Percentiles rank a stretch among this genome's conserved stretches.
Evolutionary conservation across 2,113 vertebrate genomes (phyloP).

Genomic region (Istiophorus platypterus): DNA sequence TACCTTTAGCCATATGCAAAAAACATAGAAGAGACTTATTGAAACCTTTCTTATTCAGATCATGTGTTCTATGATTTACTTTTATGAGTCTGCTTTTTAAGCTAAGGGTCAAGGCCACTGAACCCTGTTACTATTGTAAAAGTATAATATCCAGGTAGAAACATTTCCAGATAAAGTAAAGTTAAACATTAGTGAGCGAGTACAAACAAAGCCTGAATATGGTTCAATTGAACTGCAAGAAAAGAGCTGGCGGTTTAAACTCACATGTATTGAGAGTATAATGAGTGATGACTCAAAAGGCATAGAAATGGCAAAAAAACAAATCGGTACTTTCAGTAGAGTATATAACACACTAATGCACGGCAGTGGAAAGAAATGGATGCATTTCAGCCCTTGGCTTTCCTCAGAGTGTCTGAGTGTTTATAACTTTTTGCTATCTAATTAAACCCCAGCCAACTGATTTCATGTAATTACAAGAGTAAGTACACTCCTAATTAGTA

Average conservation of each 20-base stretch:
- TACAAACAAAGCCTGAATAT: background rate
- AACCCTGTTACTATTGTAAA: background rate
- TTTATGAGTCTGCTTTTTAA: background rate
- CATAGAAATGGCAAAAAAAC: too few relatives aligned
- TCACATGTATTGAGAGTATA: too few relatives aligned
- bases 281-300: too few relatives aligned
- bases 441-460: background rate
- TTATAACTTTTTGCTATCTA: too few relatives aligned
- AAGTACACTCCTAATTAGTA: too few relatives aligned
- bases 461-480: background rate
- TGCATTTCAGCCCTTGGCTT: too few relatives aligned
- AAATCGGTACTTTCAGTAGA: too few relatives aligned
- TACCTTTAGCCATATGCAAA: background rate
- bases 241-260: too few relatives aligned
- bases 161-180: background rate
- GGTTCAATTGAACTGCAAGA: background rate
- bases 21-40: background rate
- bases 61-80: background rate
- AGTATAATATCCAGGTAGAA: background rate
- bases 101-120: background rate
- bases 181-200: background rate
- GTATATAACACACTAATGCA: too few relatives aligned
- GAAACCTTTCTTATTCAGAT: background rate
- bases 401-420: too few relatives aligned
- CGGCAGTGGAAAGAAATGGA: too few relatives aligned